Evolutionary conservation across 2,888 invertebrate genomes (phyloP).

Genomic region (Argynnis bischoffii): DNA sequence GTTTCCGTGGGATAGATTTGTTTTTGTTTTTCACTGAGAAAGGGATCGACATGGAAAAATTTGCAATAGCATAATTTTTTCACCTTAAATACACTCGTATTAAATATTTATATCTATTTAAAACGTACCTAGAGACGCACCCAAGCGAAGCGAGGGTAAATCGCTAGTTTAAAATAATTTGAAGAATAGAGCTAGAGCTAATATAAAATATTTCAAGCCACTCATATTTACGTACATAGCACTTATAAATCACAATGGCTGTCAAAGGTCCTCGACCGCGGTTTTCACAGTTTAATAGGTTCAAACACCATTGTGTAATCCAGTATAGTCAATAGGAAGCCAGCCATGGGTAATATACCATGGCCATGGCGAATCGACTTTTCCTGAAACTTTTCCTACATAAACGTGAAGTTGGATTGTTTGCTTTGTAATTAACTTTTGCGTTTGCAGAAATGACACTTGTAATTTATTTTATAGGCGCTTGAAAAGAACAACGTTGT

Average conservation of each 20-base stretch:
- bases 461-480: background rate
- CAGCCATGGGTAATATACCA: slow-evolving; percentile 41
- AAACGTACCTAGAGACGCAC: too few relatives aligned
- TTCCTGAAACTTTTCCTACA: slow-evolving; percentile 22
- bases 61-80: too few relatives aligned
- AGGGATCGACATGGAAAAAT: too few relatives aligned
- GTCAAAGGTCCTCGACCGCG: slow-evolving; percentile 13
- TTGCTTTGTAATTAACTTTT: slow-evolving; percentile 23
- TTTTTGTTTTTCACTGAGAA: too few relatives aligned
- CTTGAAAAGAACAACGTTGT: background rate
- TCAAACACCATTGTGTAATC: slow-evolving; percentile 74
- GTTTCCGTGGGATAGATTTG: too few relatives aligned
- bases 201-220: slow-evolving; percentile 8
- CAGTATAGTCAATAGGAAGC: slow-evolving; percentile 41
- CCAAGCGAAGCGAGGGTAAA: too few relatives aligned
- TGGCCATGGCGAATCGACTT: slow-evolving; percentile 46
- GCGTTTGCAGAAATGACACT: slow-evolving; percentile 3
- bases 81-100: too few relatives aligned
- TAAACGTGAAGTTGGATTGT: background rate
- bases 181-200: background rate
- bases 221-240: background rate
- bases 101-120: too few relatives aligned
- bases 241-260: slow-evolving; percentile 17
- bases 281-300: slow-evolving; percentile 73
- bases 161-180: too few relatives aligned